These are phyloP conservation scores for Xiphophorus couchianus DNA, from an alignment of 2,113 vertebrate genomes.

Conservation along the genomic window DNA sequence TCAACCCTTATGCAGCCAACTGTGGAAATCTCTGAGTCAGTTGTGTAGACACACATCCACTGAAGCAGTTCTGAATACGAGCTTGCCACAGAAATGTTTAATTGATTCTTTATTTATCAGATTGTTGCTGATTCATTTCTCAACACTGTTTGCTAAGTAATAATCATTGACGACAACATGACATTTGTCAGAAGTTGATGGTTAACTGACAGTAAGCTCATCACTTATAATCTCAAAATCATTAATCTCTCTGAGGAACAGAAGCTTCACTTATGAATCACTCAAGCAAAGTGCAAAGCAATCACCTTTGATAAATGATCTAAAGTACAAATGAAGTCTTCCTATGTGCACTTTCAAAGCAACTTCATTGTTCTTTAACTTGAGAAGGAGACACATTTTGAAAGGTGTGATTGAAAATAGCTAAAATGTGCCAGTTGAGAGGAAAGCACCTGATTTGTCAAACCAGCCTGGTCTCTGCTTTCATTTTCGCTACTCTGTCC, in stretches of 20 bases:
- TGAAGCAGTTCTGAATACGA: no score
- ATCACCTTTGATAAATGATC: no score
- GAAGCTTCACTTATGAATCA: neutral
- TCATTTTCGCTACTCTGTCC: neutral
- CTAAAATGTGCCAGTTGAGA: neutral
- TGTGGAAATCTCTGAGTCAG: no score
- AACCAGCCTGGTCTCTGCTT: neutral
- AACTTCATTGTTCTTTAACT: neutral
- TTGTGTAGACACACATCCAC: no score
- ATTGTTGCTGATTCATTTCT: neutral
- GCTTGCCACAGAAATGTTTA: no score
- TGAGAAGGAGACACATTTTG: no score
- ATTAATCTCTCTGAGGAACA: neutral
- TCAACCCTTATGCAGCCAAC: neutral
- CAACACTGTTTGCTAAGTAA: neutral
- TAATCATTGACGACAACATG: neutral
- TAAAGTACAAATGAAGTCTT: no score
- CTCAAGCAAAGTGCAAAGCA: neutral
- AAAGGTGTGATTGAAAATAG: neutral
- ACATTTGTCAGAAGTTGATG: neutral
- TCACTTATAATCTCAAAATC: neutral
- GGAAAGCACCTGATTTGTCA: constrained; percentile 5
- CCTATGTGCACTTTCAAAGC: neutral
- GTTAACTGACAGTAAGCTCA: neutral
- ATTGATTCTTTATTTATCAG: no score